Base-by-base conservation (phyloP, 2,888 invertebrate genomes). In the Ganaspis brasiliensis region DNA sequence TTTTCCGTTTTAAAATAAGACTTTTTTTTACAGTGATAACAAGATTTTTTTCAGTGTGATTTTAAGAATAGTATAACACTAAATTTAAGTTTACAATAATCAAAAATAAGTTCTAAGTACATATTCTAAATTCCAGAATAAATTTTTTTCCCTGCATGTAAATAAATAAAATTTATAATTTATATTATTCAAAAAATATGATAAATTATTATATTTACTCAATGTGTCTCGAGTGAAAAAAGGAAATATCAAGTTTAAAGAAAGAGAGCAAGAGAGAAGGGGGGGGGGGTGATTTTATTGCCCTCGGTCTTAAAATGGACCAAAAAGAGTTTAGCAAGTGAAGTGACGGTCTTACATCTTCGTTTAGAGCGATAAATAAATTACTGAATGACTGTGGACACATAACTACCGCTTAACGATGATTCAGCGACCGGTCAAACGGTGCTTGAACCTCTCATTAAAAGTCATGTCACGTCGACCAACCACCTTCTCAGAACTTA, bases 351-450 rank as follows among this genome's bases (percentile, higher is more conserved):
- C 67, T 9, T 49, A 67, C 26, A 40, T 67, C 67, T 67, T 24
- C 45, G 24, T 45, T 45, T 24, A 49, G 14, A 45, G 24, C 24
- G 45, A 67, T 45, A 67, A 45, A 67, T 67, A 67, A 67, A 67
- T 67, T 67, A 67, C 67, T 67, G 67, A 67, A 45, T 81, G 82
- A 85, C 83, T 82, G 77, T 79, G 37, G 19, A 83, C 84, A 81
- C 82, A 81, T 83, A 85, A 85, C 82, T 81, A 83, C 83, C 80
- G 80, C 81, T 85, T 84, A 85, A 84, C 83, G 85, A 85, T 87
- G 87, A 87, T 87, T 87, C 87, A 87, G 84, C 82, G 84, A 84
- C 82, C 82, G 86, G 88, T 88, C 87, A 88, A 88, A 87, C 87
- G 87, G 84, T 84, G 86, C 87, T 87, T 87, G 88, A 88, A 87